These are phyloP conservation scores for Scrobipalpa atriplicella DNA, from an alignment of 2,888 invertebrate species.

Conservation along the genomic window DNA sequence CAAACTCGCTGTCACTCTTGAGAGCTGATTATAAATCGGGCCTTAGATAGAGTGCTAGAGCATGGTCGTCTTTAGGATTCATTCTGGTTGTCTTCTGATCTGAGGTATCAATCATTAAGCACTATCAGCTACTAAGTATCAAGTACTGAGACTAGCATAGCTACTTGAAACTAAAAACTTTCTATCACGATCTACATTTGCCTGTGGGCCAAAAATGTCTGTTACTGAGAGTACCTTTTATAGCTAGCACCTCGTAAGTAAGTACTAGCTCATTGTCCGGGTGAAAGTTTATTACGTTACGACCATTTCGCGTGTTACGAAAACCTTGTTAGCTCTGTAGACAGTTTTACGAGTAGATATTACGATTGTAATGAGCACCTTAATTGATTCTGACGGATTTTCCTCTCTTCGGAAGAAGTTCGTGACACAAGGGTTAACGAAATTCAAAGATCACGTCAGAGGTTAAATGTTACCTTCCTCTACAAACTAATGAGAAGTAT, in stretches of 20 bases:
- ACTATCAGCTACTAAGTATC: background rate
- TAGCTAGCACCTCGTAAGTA: conserved; percentile 44
- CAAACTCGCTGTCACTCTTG: no score
- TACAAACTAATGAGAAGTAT: background rate
- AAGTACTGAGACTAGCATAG: background rate
- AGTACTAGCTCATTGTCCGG: conserved; percentile 61
- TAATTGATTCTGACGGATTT: conserved; percentile 23
- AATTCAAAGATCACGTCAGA: conserved; percentile 19
- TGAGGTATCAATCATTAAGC: background rate
- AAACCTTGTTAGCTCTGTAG: conserved; percentile 36
- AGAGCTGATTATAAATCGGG: no score
- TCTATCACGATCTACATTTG: background rate
- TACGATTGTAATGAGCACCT: conserved; percentile 27
- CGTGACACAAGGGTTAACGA: conserved; percentile 22
- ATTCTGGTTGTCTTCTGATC: background rate
- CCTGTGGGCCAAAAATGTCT: background rate
- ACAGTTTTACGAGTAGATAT: conserved; percentile 40
- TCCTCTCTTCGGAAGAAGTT: background rate
- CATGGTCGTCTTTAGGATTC: background rate
- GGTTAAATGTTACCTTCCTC: conserved; percentile 15
- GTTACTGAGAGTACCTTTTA: background rate
- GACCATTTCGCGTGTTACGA: conserved; percentile 69
- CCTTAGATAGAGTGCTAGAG: background rate
- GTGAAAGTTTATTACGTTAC: conserved; percentile 76
- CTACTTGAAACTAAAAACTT: background rate